Percentiles rank a stretch among this genome's conserved stretches.
Evolutionary conservation across 2,888 invertebrate genomes (phyloP).

Genomic region (Capitulum mitella): DNA sequence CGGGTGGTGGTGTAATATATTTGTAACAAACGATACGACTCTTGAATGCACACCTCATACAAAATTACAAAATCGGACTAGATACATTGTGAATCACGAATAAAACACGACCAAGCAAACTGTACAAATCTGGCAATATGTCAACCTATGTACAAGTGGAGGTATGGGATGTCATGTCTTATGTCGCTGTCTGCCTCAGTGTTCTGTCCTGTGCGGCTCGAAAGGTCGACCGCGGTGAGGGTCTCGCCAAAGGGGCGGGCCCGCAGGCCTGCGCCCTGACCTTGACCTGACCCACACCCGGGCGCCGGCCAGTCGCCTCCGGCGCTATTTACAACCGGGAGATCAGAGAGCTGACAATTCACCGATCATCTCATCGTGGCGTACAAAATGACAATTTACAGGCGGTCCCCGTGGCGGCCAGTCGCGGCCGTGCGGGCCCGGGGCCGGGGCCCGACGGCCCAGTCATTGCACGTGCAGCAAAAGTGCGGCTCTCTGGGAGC

Average conservation of each 20-base stretch:
- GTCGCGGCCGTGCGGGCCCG: neutral
- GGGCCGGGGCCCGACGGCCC: neutral
- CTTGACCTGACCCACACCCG: neutral
- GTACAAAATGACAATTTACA: conserved; percentile 13
- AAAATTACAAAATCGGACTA: conserved; percentile 25
- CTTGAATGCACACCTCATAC: conserved; percentile 23
- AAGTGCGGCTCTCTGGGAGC: neutral
- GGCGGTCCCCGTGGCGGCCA: neutral
- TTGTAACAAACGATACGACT: conserved; percentile 23
- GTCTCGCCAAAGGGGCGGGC: too few species aligned
- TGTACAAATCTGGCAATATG: neutral
- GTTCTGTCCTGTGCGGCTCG: too few species aligned
- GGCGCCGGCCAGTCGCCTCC: neutral
- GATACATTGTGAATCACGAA: conserved; percentile 20
- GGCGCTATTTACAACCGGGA: neutral
- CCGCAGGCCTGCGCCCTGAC: too few species aligned
- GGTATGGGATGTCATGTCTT: conserved; percentile 12
- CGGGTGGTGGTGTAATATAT: conserved; percentile 8
- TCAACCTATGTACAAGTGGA: conserved; percentile 8
- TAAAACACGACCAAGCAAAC: conserved; percentile 1
- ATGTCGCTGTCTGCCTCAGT: conserved; percentile 2
- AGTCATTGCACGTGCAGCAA: neutral
- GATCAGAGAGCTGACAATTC: conserved; percentile 16
- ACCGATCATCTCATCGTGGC: neutral
- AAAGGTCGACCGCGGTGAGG: too few species aligned